Base-by-base conservation (phyloP, 1,140 invertebrate species). In the Caerostris darwini region DNA sequence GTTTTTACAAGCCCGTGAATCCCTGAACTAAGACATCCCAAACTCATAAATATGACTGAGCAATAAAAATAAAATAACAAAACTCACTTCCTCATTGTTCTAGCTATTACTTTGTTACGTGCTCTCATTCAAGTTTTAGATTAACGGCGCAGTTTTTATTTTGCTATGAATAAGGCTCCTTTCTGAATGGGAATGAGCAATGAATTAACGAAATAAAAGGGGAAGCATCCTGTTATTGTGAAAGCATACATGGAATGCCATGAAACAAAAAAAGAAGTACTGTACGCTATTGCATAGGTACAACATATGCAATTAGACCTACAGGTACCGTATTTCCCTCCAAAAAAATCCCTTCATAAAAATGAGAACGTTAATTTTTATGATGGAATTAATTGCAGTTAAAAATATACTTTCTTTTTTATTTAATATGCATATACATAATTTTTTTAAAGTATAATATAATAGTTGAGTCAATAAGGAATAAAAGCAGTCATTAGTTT, bases 71-170 rank as follows among this genome's bases (percentile, higher is more conserved):
- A 53, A 50, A 53, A 77, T 53, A 77, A 3, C 7, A 34, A 0
- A 77, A 67, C n/a, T 5, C 61, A 53, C 71, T 77, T 77, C 71
- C 71, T 77, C 34, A 77, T 77, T 77, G 71, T 77, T 77, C 71
- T 10, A 77, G 10, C 50, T 34, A 53, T 77, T 53, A 77, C 7
- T 77, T 5, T 77, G 34, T 77, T 8, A 77, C 71, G 10, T 77
- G 34, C 34, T 53, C 8, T 34, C 71, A 77, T 77, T 77, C 34
- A 77, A 50, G 12, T 14, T 77, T 34, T 77, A 5, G 71, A 12
- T 53, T 14, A 53, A 8, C 50, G 10, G 34, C 71, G 71, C 12
- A 53, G 71, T 77, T 53, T 34, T 77, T 77, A 53, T 53, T 50
- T 77, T 77, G 19, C 53, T 5, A 53, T 53, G 71, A 77, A 77